phyloP scores from a whole-genome alignment of 2,888 invertebrate species.

The Germaria angustata region DNA sequence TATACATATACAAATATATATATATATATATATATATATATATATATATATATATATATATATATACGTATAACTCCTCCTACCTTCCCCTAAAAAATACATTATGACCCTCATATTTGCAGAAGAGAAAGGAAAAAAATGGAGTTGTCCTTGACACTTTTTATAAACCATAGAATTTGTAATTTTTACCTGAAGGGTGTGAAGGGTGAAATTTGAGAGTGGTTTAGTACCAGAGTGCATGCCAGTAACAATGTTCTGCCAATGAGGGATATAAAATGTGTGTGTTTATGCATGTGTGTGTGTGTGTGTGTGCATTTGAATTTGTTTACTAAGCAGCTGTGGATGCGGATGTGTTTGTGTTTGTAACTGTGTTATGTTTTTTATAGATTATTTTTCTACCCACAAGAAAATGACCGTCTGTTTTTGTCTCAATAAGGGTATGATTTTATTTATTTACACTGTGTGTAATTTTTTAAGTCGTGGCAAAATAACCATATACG shows the following conservation, averaged over 20 bases:
- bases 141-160: slow-evolving; percentile 3
- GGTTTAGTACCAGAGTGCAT: too few species aligned
- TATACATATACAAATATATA: neutral
- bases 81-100: slow-evolving; percentile 22
- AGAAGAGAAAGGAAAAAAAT: slow-evolving; percentile 25
- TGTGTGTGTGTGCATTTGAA: neutral
- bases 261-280: neutral
- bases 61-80: slow-evolving; percentile 30
- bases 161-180: neutral
- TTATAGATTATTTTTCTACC: neutral
- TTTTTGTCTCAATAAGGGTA: slow-evolving; percentile 30
- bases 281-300: neutral
- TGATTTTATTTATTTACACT: too few species aligned
- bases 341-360: too few species aligned
- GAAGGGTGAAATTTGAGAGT: slow-evolving; percentile 20
- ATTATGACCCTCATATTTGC: slow-evolving; percentile 27
- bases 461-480: too few species aligned
- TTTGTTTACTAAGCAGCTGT: too few species aligned
- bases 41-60: neutral
- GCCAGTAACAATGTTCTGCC: slow-evolving; percentile 12
- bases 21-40: neutral
- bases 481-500: too few species aligned
- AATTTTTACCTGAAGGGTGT: slow-evolving; percentile 16
- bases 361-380: neutral
- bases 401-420: slow-evolving; percentile 32